Percentiles rank a stretch among this genome's conserved stretches.
phyloP scores from a whole-genome alignment of 2,888 invertebrate genomes.

The Proisotoma minuta region DNA sequence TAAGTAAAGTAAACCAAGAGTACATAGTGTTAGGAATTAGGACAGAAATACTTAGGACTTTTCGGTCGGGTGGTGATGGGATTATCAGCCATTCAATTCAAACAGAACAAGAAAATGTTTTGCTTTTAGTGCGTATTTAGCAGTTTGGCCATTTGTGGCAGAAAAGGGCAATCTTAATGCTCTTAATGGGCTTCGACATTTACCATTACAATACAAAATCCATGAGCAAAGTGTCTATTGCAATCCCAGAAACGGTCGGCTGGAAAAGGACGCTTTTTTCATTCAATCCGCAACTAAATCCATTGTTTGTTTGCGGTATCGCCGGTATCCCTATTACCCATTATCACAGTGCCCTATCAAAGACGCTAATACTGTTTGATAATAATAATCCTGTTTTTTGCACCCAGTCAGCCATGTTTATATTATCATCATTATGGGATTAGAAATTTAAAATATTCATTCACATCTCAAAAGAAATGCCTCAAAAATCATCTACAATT shows the following conservation, averaged over 20 bases:
- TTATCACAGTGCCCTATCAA: too few relatives aligned
- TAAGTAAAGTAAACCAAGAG: too few relatives aligned
- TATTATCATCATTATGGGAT: background rate
- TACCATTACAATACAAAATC: background rate
- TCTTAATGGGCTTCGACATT: background rate
- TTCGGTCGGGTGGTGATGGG: constrained; percentile 1
- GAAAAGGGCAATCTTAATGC: constrained; percentile 1
- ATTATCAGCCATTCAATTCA: background rate
- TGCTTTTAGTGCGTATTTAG: background rate
- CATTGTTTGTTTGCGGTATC: constrained; percentile 1
- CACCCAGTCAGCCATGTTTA: background rate
- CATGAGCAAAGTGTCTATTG: background rate
- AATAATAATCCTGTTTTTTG: background rate
- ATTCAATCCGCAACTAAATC: background rate
- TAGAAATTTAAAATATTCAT: too few relatives aligned
- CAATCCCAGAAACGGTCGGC: too few relatives aligned
- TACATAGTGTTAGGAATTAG: too few relatives aligned
- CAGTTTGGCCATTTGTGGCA: background rate
- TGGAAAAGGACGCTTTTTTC: too few relatives aligned
- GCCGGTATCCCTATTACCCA: background rate
- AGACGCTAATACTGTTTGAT: too few relatives aligned
- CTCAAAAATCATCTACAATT: too few relatives aligned
- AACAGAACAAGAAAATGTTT: background rate
- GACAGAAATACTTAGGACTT: too few relatives aligned
- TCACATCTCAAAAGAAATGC: too few relatives aligned